These are phyloP conservation scores for Athene cunicularia DNA, from an alignment of 2,113 vertebrate species.

Conservation along the genomic window DNA sequence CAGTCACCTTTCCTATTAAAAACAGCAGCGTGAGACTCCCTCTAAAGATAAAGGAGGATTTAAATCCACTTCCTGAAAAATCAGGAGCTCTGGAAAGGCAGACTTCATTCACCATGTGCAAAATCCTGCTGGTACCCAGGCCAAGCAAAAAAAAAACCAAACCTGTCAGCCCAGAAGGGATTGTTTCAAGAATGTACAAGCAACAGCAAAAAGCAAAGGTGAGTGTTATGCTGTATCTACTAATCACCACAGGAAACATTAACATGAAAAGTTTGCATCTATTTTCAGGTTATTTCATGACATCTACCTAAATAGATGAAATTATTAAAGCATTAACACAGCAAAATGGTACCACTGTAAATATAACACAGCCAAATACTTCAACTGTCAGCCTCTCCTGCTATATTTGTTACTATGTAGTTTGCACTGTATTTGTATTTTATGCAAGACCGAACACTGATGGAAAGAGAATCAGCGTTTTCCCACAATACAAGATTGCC, in stretches of 20 bases:
- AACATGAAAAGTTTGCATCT: background rate
- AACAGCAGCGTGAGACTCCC: background rate
- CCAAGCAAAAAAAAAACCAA: background rate
- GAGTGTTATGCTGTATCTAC: background rate
- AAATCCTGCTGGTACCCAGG: background rate
- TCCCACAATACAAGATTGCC: background rate
- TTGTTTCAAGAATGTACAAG: background rate
- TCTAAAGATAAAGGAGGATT: background rate
- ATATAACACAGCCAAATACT: background rate
- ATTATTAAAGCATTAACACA: background rate
- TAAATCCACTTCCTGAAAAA: background rate
- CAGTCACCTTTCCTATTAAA: background rate
- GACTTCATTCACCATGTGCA: background rate
- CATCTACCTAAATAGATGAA: background rate
- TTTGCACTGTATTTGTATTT: background rate
- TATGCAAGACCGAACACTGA: background rate
- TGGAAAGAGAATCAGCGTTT: background rate
- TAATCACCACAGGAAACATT: background rate
- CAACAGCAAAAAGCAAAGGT: background rate
- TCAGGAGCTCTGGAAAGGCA: background rate
- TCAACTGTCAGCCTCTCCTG: background rate
- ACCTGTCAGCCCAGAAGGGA: background rate
- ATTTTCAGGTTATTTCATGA: background rate
- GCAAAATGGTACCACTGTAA: background rate
- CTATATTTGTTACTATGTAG: background rate